Conservation (phyloP, 2,797 vertebrate species). For the Acanthiza pusilla region DNA sequence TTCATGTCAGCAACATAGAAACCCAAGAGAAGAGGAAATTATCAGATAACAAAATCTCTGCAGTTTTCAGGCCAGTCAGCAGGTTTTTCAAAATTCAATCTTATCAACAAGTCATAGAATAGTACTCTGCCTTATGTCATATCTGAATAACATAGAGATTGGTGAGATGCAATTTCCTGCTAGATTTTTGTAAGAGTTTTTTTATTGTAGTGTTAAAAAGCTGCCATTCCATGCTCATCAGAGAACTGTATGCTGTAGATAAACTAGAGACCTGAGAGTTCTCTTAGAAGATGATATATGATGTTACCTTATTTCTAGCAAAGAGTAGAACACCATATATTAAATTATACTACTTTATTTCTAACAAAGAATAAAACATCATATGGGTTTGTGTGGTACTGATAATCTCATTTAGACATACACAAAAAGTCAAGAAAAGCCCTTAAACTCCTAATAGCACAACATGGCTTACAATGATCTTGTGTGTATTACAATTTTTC, state of each 20-base stretch:
- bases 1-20: neutral
- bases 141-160: constrained; percentile 8
- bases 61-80: neutral
- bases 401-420: neutral
- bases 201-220: neutral
- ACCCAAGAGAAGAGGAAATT: neutral
- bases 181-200: neutral
- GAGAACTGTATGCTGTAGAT: neutral
- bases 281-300: neutral
- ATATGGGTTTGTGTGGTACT: neutral
- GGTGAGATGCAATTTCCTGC: constrained; percentile 8
- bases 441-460: neutral
- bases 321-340: neutral
- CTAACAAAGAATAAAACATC: neutral
- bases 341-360: neutral
- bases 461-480: neutral
- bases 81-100: neutral
- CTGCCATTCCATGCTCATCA: neutral
- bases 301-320: neutral
- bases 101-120: neutral
- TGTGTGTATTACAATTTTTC: neutral
- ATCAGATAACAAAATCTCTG: constrained; percentile 18
- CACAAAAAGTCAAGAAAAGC: neutral
- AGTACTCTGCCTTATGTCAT: neutral
- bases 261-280: neutral